phyloP scores from a whole-genome alignment of 2,888 invertebrate species.

The Himalopsyche japonica region DNA sequence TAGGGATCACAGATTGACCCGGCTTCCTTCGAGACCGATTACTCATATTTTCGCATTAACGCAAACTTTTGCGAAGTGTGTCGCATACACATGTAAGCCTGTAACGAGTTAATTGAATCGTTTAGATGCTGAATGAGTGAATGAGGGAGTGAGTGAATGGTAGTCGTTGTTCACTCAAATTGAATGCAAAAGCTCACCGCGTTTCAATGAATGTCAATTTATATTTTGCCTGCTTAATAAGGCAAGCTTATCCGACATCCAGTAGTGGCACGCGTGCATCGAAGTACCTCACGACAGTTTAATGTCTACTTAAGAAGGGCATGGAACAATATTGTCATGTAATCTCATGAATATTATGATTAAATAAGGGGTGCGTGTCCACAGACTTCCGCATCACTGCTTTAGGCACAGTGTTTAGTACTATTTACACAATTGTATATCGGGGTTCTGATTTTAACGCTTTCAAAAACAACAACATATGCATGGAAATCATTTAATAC shows the following conservation, averaged over 20 bases:
- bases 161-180: neutral
- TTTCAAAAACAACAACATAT: too few species aligned
- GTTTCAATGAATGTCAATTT: neutral
- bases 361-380: too few species aligned
- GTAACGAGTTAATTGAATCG: neutral
- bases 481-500: too few species aligned
- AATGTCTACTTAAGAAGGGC: too few species aligned
- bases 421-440: too few species aligned
- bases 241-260: neutral
- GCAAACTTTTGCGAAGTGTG: neutral
- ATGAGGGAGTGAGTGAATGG: neutral
- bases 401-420: too few species aligned
- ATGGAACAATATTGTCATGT: too few species aligned
- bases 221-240: neutral
- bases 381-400: too few species aligned
- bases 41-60: neutral
- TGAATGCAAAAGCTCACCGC: neutral
- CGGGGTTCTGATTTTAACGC: too few species aligned
- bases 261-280: neutral
- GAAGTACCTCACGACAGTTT: too few species aligned
- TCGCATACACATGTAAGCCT: neutral
- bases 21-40: neutral
- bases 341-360: too few species aligned
- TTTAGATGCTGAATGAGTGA: neutral
- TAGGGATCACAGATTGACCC: neutral